phyloP scores from a whole-genome alignment of 2,113 vertebrate genomes.

The Morone saxatilis region DNA sequence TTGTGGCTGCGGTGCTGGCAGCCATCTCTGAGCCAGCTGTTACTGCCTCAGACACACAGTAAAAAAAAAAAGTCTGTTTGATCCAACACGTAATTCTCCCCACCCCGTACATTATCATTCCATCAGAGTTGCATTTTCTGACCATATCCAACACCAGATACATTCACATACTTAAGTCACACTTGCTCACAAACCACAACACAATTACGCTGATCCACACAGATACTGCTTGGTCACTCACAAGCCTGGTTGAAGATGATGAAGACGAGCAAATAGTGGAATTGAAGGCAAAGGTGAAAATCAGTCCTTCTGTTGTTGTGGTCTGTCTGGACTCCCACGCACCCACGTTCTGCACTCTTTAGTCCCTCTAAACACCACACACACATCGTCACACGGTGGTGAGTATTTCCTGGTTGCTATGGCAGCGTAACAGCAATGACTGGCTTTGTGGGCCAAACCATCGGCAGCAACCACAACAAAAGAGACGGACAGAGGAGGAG shows the following conservation, averaged over 20 bases:
- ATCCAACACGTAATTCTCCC: neutral
- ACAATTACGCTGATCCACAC: slow-evolving; percentile 24
- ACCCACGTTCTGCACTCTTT: slow-evolving; percentile 60
- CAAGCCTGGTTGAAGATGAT: slow-evolving; percentile 19
- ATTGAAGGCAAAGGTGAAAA: slow-evolving; percentile 53
- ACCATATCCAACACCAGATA: neutral
- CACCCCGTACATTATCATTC: neutral
- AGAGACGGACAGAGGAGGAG: slow-evolving; percentile 61
- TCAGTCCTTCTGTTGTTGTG: slow-evolving; percentile 53
- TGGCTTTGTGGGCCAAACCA: slow-evolving; percentile 82
- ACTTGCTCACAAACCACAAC: slow-evolving; percentile 34
- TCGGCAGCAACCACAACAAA: slow-evolving; percentile 84
- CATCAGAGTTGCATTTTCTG: neutral
- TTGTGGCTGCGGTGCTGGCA: slow-evolving; percentile 53
- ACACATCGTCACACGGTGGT: slow-evolving; percentile 60
- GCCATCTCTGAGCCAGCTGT: slow-evolving; percentile 75
- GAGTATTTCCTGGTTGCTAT: slow-evolving; percentile 89
- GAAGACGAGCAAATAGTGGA: neutral
- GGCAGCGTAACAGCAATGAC: slow-evolving; percentile 81
- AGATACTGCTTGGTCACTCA: slow-evolving; percentile 48
- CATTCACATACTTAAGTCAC: slow-evolving; percentile 8
- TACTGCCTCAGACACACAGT: slow-evolving; percentile 19
- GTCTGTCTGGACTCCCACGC: slow-evolving; percentile 64
- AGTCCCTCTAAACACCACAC: slow-evolving; percentile 49
- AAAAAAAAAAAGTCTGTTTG: neutral